A percentile compares a stretch with the other conserved stretches of the same genome.
These are phyloP conservation scores for Molothrus ater DNA, from an alignment of 2,797 vertebrate species.

Conservation along the genomic window DNA sequence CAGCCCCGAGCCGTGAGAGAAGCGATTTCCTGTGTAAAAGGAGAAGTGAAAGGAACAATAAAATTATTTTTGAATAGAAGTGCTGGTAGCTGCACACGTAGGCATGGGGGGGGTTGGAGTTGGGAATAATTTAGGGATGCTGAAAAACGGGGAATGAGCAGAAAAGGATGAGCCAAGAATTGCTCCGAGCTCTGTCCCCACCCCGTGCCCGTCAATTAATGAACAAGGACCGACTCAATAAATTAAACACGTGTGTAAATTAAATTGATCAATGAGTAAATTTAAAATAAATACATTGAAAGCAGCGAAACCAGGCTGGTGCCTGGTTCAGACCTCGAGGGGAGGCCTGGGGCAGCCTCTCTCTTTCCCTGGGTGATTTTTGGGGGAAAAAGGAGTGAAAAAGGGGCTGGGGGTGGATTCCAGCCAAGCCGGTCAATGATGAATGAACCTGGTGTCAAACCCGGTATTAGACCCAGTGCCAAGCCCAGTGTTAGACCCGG, in stretches of 20 bases:
- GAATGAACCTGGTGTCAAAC: background rate
- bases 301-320: background rate
- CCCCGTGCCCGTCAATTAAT: no score
- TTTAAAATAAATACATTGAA: fast-evolving
- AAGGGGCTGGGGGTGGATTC: background rate
- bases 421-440: fast-evolving
- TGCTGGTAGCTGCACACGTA: background rate
- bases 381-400: fast-evolving
- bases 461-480: no score
- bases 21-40: background rate
- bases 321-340: no score
- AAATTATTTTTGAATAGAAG: background rate
- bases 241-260: fast-evolving
- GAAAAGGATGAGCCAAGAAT: fast-evolving
- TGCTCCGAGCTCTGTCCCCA: fast-evolving
- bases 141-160: background rate
- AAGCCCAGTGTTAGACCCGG: no score
- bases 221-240: fast-evolving
- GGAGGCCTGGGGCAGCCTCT: background rate
- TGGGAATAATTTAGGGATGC: background rate
- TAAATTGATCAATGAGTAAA: background rate
- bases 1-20: background rate
- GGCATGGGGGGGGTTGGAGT: background rate
- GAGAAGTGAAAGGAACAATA: background rate
- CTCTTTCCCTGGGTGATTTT: background rate